phyloP scores from a whole-genome alignment of 2,113 vertebrate genomes.

The Pelvicachromis taeniatus region DNA sequence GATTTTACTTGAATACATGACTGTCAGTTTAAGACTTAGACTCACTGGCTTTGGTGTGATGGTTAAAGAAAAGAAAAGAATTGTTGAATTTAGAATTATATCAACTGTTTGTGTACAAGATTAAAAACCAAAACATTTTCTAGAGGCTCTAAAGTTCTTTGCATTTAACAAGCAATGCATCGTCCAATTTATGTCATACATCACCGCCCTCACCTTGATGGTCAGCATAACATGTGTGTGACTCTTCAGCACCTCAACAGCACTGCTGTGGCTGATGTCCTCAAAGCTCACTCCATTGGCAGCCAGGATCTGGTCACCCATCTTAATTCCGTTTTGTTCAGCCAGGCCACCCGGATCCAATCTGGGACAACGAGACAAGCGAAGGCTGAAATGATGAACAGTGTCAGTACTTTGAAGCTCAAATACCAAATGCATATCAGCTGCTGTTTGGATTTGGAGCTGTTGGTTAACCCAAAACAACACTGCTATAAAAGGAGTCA shows the following conservation, averaged over 20 bases:
- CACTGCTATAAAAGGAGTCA: neutral
- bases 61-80: neutral
- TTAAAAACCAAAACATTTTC: neutral
- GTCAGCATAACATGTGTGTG: slow-evolving; percentile 83
- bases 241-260: slow-evolving; percentile 93
- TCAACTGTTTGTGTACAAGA: neutral
- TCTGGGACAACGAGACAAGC: slow-evolving; percentile 55
- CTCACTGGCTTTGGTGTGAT: neutral
- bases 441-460: neutral
- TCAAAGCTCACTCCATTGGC: slow-evolving; percentile 92
- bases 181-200: neutral
- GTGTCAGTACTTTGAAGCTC: neutral
- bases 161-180: neutral
- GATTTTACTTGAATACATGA: neutral
- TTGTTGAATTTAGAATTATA: neutral
- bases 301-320: slow-evolving; percentile 92
- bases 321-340: slow-evolving; percentile 90
- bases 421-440: neutral
- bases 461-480: neutral
- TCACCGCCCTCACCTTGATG: slow-evolving; percentile 61
- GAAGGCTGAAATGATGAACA: neutral
- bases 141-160: neutral
- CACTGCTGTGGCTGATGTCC: slow-evolving; percentile 93
- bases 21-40: neutral
- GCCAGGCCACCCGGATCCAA: slow-evolving; percentile 88